A percentile compares a stretch with the other conserved stretches of the same genome.
These are phyloP conservation scores for Carterocephalus palaemon DNA, from an alignment of 2,888 invertebrate genomes.

Conservation along the genomic window DNA sequence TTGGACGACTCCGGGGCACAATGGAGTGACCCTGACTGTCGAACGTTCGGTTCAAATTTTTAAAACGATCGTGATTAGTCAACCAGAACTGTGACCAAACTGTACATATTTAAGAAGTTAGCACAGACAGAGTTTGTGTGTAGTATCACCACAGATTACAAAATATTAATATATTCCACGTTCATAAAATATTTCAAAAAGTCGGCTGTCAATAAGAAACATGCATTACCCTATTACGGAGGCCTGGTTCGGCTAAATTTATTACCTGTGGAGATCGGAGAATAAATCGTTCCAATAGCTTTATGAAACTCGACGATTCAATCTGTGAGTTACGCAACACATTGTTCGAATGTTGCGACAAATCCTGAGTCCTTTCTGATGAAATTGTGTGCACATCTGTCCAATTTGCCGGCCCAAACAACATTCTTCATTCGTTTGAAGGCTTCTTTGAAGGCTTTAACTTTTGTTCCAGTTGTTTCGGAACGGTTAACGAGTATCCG, in stretches of 20 bases:
- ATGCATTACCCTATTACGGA: too few relatives aligned
- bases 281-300: slow-evolving; percentile 11
- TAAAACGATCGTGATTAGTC: too few relatives aligned
- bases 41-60: too few relatives aligned
- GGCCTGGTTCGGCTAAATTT: slow-evolving; percentile 12
- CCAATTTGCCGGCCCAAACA: neutral
- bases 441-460: neutral
- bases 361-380: neutral
- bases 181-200: too few relatives aligned
- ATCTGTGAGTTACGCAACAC: slow-evolving; percentile 4
- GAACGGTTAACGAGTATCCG: neutral
- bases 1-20: too few relatives aligned
- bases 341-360: slow-evolving; percentile 4
- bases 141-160: too few relatives aligned
- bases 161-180: too few relatives aligned
- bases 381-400: neutral
- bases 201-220: too few relatives aligned
- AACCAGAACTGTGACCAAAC: too few relatives aligned
- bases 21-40: too few relatives aligned
- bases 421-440: neutral
- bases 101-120: too few relatives aligned
- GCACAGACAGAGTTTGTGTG: too few relatives aligned
- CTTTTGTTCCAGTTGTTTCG: slow-evolving; percentile 1
- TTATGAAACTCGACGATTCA: slow-evolving; percentile 12
- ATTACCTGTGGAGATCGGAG: slow-evolving; percentile 12